Base-by-base conservation (phyloP, 2,888 invertebrate genomes). In the Chironomus tentans region DNA sequence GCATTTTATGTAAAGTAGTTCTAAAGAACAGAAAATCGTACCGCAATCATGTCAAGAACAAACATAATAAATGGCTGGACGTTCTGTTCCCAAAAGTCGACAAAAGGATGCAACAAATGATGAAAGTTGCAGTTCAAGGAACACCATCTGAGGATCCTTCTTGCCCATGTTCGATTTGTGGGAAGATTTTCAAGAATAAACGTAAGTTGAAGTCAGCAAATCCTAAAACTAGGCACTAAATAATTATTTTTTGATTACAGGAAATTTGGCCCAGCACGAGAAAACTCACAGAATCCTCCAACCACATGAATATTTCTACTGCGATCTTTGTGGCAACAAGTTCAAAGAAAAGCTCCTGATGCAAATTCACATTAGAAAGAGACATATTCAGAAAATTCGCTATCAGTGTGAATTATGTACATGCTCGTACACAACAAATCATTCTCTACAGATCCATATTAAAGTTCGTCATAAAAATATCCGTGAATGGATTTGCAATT, bases 401-500 rank as follows among this genome's bases (percentile, higher is more conserved):
- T 72, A 62, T 62, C 46, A 21, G 21, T 72, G 72, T 50, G 61
- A 61, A n/a, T n/a, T 38, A 12, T 72, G 72, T 62, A 38, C 72
- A 5, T 15, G 38, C n/a, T 62, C 61, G 1, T 72, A 62, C 46
- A 15, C 56, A 12, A 72, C 72, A 13, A 22, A 50, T 28, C 48
- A 50, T 38, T 38, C 28, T 10, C 10, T 72, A 1, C 61, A 72
- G 62, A 28, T 38, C 12, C 72, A 72, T 46, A 50, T 72, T 12
- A 72, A 72, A 38, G 61, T 72, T 6, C 62, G 28, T 38, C 72
- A 72, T 12, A n/a, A 72, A 15, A 72, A 72, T 72, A 72, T 72
- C n/a, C n/a, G 72, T 12, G 72, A 72, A n/a, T 56, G 22, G 15
- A 38, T 21, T 38, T 62, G 72, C 13, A 62, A 61, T 18, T 38